Base-by-base conservation (phyloP, 2,113 vertebrate species). In the Chaenogobius annularis region DNA sequence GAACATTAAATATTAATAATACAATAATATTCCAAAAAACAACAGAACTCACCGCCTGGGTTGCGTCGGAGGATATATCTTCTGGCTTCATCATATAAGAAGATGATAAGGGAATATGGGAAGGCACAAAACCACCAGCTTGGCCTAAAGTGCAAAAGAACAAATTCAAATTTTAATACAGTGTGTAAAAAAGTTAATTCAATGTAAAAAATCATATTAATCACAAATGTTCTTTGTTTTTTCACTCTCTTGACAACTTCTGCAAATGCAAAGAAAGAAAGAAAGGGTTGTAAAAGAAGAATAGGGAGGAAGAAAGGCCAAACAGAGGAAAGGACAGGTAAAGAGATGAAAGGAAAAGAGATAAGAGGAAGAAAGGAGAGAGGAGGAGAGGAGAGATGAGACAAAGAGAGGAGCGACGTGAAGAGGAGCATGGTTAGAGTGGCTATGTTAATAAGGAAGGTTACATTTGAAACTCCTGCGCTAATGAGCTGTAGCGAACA, bases 121-220 rank as follows among this genome's bases (percentile, higher is more conserved):
- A 94, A 90, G 74, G 92, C 93, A 72, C 93, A 94, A 87, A 94
- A 94, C 94, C 94, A 94, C 94, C 94, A 94, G 11, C 54, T 75
- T 56, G 93, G 92, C 77, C 94, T 94, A 61, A 40, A 40, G 19
- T 3, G 2, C 8, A 46, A 8, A 54, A 31, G 26, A 31, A 31
- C 26, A 31, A 31, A 31, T 31, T 31, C 26, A 31, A 40, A 40
- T 40, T 40, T 40, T 6, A 40, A 40, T 40, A 40, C 37, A 40
- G 0, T 40, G 37, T 40, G 37, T 2, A 40, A 40, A 40, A 40
- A 40, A 40, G 37, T 7, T 7, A 40, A 40, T 40, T 40, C 37
- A 40, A 40, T 40, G 2, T 40, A 40, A 40, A 40, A 31, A 31
- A 31, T 31, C 26, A 31, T 31, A 1, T 31, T 1, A 31, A 31